Base-by-base conservation (phyloP, 1,140 invertebrate species). In the Spodoptera litura region DNA sequence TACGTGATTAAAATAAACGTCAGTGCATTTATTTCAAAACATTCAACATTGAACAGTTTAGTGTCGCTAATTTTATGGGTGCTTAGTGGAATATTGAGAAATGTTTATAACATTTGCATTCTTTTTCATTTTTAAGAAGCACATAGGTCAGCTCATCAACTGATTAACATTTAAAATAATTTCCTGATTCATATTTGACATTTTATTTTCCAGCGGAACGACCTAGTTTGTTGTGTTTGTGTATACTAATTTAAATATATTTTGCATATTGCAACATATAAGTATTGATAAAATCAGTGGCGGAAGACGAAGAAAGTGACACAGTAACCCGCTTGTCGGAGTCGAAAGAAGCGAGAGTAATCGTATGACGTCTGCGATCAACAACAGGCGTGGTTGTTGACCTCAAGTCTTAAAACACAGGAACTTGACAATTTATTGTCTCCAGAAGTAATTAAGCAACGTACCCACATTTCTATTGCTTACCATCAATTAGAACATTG, bases 301-400 rank as follows among this genome's bases (percentile, higher is more conserved):
- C 82, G 85, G 79, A 78, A 85, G 79, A 80, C 80, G 85, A 88
- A 85, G 90, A 92, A 92, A 91, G 89, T 89, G 90, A 87, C 89
- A 90, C 75, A 84, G 70, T 90, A 86, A 89, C 85, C 87, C 82
- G 78, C 52, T 88, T 91, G 81, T 85, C 76, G 71, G 71, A 71
- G 55, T 66, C 76, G 71, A 80, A 85, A 83, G 83, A 86, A 90
- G 83, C 84, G 86, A 88, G 83, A 88, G 85, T 88, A 86, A 90
- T 81, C 81, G 75, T 62, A 78, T 85, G 82, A 86, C 81, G 87
- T 87, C 78, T 82, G 70, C 25, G 20, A 59, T 71, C 61, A 44
- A 75, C 59, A 76, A 62, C 58, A 31, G 49, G 38, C 61, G 52
- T 44, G 35, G 74, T 66, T 72, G 15, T 72, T 72, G 31, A 76